phyloP scores from a whole-genome alignment of 1,140 invertebrate species.

The Pogonus chalceus region DNA sequence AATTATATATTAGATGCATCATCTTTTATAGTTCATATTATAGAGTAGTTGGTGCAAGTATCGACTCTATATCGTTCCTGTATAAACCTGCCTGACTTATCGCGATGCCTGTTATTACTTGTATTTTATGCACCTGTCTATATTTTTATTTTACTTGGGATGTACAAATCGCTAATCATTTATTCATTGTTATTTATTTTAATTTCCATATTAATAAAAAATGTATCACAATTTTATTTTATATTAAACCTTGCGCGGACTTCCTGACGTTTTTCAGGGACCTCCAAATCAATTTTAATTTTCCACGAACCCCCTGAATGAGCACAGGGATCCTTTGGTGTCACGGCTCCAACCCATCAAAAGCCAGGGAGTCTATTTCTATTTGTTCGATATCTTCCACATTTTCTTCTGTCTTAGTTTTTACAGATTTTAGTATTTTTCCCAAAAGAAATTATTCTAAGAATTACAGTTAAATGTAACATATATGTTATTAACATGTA shows the following conservation, averaged over 20 bases:
- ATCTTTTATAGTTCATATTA: neutral
- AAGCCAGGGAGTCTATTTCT: no score
- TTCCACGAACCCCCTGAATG: constrained; percentile 7
- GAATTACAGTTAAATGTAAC: no score
- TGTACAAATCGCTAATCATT: constrained; percentile 4
- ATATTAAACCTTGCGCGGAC: constrained; percentile 8
- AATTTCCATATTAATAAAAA: neutral
- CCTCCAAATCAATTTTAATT: constrained; percentile 10
- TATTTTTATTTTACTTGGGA: neutral
- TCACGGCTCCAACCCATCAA: no score
- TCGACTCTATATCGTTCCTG: neutral
- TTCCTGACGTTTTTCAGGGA: constrained; percentile 8
- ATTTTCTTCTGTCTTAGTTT: no score
- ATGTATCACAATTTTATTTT: neutral
- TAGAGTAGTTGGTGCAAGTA: neutral
- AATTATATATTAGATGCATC: neutral
- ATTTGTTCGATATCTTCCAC: no score
- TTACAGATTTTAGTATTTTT: no score
- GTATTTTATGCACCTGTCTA: neutral
- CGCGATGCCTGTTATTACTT: neutral
- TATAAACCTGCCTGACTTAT: neutral
- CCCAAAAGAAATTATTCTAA: no score
- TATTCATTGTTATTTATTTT: constrained; percentile 2
- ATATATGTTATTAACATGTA: no score
- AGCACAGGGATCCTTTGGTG: neutral